Conservation (phyloP, 2,797 vertebrate species). For the Acrocephalus scirpaceus region DNA sequence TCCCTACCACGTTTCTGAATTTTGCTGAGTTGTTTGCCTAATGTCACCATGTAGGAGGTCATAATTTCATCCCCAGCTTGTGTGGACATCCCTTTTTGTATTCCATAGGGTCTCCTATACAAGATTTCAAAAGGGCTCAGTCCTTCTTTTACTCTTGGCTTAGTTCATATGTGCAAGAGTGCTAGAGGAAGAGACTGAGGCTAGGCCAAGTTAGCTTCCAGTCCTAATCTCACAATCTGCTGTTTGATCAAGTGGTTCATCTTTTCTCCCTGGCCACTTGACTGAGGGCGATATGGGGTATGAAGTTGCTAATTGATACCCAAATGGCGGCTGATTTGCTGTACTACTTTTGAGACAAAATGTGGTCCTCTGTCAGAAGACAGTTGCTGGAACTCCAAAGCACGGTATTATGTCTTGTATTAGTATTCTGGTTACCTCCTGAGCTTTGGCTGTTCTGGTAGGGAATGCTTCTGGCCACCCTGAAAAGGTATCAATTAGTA, state of each 20-base stretch:
- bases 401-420: too few species aligned
- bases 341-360: not conserved
- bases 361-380: not conserved
- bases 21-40: not conserved
- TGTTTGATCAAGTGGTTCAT: not conserved
- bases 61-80: too few species aligned
- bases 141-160: too few species aligned
- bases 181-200: not conserved
- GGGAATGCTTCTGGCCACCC: too few species aligned
- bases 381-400: too few species aligned
- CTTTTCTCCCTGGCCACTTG: not conserved
- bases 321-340: not conserved
- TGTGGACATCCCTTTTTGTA: too few species aligned
- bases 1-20: not conserved
- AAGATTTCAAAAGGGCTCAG: too few species aligned
- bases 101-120: not conserved
- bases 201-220: not conserved
- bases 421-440: too few species aligned
- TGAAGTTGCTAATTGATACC: not conserved
- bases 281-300: not conserved
- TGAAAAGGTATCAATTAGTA: too few species aligned
- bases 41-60: not conserved
- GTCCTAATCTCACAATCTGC: not conserved
- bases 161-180: not conserved
- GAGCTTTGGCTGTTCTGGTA: too few species aligned